phyloP scores from a whole-genome alignment of 2,797 vertebrate species.

The Peromyscus aztecus region DNA sequence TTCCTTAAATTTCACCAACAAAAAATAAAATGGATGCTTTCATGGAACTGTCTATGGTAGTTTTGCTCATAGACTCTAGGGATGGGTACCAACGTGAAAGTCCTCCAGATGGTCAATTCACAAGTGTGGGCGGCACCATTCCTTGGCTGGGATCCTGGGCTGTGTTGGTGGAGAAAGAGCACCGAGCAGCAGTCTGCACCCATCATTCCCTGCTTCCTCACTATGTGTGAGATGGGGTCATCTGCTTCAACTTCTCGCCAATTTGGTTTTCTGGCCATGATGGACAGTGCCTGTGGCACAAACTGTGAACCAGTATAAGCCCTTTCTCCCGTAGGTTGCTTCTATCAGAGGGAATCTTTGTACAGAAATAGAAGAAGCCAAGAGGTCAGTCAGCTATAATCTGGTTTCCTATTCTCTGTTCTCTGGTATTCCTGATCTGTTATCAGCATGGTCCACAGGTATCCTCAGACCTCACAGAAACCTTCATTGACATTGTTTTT shows the following conservation, averaged over 20 bases:
- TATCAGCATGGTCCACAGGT: background rate
- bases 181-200: background rate
- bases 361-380: too few species aligned
- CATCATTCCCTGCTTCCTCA: background rate
- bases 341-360: background rate
- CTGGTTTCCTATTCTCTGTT: background rate
- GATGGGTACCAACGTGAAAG: background rate
- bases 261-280: background rate
- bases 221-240: background rate
- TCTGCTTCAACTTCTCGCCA: background rate
- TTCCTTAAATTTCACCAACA: background rate
- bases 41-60: background rate
- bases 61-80: slow-evolving; percentile 34
- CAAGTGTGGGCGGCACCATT: background rate
- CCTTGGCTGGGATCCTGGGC: background rate
- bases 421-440: background rate
- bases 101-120: background rate
- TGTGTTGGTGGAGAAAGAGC: background rate
- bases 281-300: background rate
- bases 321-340: background rate
- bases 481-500: background rate
- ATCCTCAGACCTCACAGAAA: background rate
- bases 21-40: background rate
- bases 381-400: background rate
- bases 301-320: background rate